Evolutionary conservation across 1,140 invertebrate species (phyloP).

Genomic region (Zaprionus inermis): DNA sequence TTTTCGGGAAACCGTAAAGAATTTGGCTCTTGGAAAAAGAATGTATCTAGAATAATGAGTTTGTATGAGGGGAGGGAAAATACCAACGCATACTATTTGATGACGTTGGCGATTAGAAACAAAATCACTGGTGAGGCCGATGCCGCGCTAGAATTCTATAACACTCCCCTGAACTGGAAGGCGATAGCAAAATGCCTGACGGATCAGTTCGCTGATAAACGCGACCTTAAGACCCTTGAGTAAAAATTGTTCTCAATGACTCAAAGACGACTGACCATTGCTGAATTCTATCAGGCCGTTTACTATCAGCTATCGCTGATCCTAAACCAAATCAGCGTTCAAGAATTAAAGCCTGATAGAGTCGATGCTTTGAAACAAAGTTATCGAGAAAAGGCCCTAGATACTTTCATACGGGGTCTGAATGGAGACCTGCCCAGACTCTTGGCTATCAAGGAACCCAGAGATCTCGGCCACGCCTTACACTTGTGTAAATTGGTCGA

Average conservation of each 20-base stretch:
- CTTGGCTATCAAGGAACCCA: neutral
- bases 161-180: conserved; percentile 13
- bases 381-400: too few species aligned
- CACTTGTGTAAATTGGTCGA: too few species aligned
- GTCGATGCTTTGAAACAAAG: too few species aligned
- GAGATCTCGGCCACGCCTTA: too few species aligned
- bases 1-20: neutral
- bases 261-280: conserved; percentile 1
- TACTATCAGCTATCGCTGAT: conserved; percentile 6
- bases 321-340: neutral
- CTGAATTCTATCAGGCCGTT: conserved; percentile 1
- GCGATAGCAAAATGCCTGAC: conserved; percentile 7
- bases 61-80: neutral
- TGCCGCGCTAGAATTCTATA: conserved; percentile 1
- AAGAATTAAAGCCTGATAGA: too few species aligned
- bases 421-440: too few species aligned
- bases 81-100: too few species aligned
- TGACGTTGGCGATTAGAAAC: neutral
- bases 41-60: conserved; percentile 5
- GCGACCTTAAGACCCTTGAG: neutral
- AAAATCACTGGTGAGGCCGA: conserved; percentile 8
- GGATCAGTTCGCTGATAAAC: conserved; percentile 3
- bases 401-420: too few species aligned
- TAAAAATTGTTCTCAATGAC: conserved; percentile 6
- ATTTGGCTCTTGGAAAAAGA: conserved; percentile 1